A percentile compares a stretch with the other conserved stretches of the same genome.
phyloP scores from a whole-genome alignment of 1,140 invertebrate genomes.

The Holotrichia oblita region DNA sequence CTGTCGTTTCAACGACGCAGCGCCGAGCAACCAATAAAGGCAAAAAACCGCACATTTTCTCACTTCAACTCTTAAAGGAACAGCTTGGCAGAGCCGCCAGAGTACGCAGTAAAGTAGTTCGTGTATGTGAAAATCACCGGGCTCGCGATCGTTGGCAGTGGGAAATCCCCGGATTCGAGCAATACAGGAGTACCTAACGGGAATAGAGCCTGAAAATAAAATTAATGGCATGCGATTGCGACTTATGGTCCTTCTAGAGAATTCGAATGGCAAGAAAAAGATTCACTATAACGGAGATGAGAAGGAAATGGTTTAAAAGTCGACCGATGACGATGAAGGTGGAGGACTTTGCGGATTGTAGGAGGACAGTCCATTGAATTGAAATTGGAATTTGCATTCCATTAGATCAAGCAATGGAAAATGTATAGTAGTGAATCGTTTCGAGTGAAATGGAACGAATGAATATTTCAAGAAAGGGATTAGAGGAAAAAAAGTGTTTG shows the following conservation, averaged over 20 bases:
- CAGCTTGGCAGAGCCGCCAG: neutral
- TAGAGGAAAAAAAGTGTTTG: neutral
- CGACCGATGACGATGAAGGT: slow-evolving; percentile 20
- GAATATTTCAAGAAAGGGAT: neutral
- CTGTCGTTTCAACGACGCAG: neutral
- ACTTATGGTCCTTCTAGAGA: slow-evolving; percentile 15
- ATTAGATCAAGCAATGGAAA: slow-evolving; percentile 20
- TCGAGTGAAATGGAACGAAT: neutral
- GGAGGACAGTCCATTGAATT: slow-evolving; percentile 31
- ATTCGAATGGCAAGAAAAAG: slow-evolving; percentile 28
- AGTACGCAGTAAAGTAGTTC: slow-evolving; percentile 22
- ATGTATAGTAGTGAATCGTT: neutral
- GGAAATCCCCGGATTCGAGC: slow-evolving; percentile 6
- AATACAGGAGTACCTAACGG: slow-evolving; percentile 12
- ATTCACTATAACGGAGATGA: slow-evolving; percentile 34
- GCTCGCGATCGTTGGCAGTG: slow-evolving; percentile 24
- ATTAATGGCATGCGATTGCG: slow-evolving; percentile 30
- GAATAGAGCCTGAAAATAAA: slow-evolving; percentile 15
- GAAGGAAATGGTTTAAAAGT: slow-evolving; percentile 25
- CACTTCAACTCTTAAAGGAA: neutral
- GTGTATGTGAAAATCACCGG: slow-evolving; percentile 13
- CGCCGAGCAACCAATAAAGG: slow-evolving; percentile 1
- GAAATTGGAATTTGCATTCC: slow-evolving; percentile 32
- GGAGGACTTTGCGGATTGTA: neutral
- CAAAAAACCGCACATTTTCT: slow-evolving; percentile 7